A percentile compares a stretch with the other conserved stretches of the same genome.
Conservation (phyloP, 1,140 invertebrate genomes). For the Microplitis mediator region DNA sequence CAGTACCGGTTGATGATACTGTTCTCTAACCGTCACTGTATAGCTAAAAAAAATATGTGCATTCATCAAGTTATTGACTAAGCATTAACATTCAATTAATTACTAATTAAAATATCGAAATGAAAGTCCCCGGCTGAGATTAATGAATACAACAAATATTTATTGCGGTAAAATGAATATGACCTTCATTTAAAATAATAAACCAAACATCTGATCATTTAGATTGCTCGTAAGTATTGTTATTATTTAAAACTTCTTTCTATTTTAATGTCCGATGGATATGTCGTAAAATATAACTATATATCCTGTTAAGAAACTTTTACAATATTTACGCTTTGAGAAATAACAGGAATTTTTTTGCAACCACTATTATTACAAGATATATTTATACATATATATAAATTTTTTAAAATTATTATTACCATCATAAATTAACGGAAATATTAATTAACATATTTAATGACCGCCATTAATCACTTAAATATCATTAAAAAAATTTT, state of each 20-base stretch:
- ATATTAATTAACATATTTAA: no score
- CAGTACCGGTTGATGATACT: conserved; percentile 67
- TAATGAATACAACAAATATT: no score
- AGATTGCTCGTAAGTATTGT: not conserved
- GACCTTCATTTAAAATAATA: no score
- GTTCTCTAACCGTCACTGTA: conserved; percentile 65
- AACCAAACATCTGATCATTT: no score
- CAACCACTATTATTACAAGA: not conserved
- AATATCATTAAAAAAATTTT: no score
- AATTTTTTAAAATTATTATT: not conserved
- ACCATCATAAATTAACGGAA: no score
- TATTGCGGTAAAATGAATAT: no score
- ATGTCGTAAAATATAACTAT: not conserved
- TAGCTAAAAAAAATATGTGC: conserved; percentile 59
- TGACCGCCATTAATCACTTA: no score
- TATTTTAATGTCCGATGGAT: not conserved
- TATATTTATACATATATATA: not conserved
- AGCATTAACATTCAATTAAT: not conserved
- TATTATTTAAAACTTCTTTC: not conserved
- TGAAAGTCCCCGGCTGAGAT: no score
- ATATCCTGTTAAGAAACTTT: not conserved
- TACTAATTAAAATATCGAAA: no score
- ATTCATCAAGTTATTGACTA: no score
- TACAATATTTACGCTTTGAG: not conserved
- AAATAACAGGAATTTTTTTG: not conserved